These are phyloP conservation scores for Poecilia latipinna DNA, from an alignment of 2,113 vertebrate genomes.

Conservation along the genomic window DNA sequence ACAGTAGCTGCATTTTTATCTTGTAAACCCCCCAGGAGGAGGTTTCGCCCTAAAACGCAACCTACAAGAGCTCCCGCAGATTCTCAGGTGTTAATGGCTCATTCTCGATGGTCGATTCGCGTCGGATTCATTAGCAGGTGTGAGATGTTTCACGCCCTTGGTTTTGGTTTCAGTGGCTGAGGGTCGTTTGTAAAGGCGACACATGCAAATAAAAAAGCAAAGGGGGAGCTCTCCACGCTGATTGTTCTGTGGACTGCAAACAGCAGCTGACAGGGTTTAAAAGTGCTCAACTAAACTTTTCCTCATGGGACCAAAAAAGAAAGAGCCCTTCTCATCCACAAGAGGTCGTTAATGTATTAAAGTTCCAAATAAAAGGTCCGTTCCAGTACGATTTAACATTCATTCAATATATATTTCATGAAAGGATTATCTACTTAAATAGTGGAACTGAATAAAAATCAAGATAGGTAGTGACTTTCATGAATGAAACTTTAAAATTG, in stretches of 20 bases:
- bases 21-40: conserved; percentile 22
- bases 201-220: conserved; percentile 49
- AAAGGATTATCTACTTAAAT: background rate
- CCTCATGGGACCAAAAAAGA: conserved; percentile 18
- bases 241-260: conserved; percentile 29
- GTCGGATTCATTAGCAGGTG: conserved; percentile 73
- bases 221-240: background rate
- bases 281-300: conserved; percentile 17
- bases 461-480: background rate
- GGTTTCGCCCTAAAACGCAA: conserved; percentile 18
- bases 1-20: background rate
- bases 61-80: conserved; percentile 25
- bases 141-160: conserved; percentile 38
- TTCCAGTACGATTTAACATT: background rate
- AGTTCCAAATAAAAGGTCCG: conserved; percentile 37
- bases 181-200: conserved; percentile 47
- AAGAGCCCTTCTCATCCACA: conserved; percentile 68
- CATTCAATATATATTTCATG: background rate
- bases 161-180: conserved; percentile 21
- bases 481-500: background rate
- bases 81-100: conserved; percentile 58
- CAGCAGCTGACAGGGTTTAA: conserved; percentile 7
- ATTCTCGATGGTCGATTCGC: conserved; percentile 65
- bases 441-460: background rate
- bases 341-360: conserved; percentile 82